Evolutionary conservation across 2,888 invertebrate genomes (phyloP).

Genomic region (Andrena minutula): DNA sequence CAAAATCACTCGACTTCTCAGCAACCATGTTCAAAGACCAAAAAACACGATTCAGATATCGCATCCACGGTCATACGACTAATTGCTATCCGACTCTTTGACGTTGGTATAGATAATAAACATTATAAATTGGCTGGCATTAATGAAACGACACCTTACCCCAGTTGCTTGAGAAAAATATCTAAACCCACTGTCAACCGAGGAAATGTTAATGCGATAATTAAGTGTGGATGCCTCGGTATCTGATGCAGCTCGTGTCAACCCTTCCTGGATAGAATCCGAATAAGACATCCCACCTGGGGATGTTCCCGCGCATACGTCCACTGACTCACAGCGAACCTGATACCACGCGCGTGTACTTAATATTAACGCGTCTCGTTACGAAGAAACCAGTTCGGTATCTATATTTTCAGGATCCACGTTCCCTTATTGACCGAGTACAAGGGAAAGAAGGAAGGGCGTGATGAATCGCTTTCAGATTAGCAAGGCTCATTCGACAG

Average conservation of each 20-base stretch:
- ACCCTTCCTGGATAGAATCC: neutral
- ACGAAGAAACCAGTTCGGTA: conserved; percentile 37
- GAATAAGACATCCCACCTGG: conserved; percentile 6
- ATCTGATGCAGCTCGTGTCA: conserved; percentile 27
- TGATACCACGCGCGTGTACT: conserved; percentile 16
- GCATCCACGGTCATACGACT: neutral
- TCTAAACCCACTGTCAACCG: too few species aligned
- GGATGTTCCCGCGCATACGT: neutral
- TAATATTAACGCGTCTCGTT: conserved; percentile 34
- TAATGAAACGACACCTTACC: neutral
- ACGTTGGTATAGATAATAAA: neutral
- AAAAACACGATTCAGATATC: too few species aligned
- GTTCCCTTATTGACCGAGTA: conserved; percentile 15
- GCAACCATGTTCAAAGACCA: too few species aligned
- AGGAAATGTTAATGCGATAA: conserved; percentile 26
- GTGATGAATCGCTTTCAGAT: conserved; percentile 46
- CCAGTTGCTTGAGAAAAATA: too few species aligned
- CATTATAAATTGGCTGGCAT: neutral
- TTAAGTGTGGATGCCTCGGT: conserved; percentile 30
- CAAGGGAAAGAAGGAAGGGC: neutral
- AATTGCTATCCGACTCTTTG: neutral
- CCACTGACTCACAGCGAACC: conserved; percentile 32
- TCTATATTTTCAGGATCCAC: conserved; percentile 25
- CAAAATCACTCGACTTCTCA: too few species aligned
- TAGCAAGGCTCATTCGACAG: conserved; percentile 43